These are phyloP conservation scores for Amorpha juglandis DNA, from an alignment of 2,888 invertebrate species.

Conservation along the genomic window DNA sequence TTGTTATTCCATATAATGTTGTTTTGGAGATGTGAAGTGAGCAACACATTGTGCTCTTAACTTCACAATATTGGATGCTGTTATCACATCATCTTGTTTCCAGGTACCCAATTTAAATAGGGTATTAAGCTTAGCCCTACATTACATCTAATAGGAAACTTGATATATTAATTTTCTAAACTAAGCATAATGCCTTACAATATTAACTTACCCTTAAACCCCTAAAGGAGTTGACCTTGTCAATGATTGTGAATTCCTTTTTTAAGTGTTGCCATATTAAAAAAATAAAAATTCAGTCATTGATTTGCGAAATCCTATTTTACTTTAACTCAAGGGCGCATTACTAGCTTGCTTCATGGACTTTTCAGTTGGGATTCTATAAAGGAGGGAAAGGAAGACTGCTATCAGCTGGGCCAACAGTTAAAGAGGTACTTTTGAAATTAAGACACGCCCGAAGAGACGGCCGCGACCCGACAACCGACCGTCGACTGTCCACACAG, in stretches of 20 bases:
- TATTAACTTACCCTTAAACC: slow-evolving; percentile 52
- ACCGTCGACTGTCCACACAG: slow-evolving; percentile 41
- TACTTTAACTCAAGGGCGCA: slow-evolving; percentile 53
- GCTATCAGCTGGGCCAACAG: slow-evolving; percentile 41
- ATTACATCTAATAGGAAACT: background rate
- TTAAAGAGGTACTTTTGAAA: slow-evolving; percentile 79
- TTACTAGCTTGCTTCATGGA: slow-evolving; percentile 80
- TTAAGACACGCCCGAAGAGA: slow-evolving; percentile 60
- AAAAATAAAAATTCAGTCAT: slow-evolving; percentile 39
- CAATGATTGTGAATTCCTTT: slow-evolving; percentile 47
- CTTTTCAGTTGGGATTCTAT: slow-evolving; percentile 79
- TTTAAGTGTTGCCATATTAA: background rate
- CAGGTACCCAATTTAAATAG: slow-evolving; percentile 74
- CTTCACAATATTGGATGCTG: slow-evolving; percentile 62
- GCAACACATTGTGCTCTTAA: slow-evolving; percentile 57
- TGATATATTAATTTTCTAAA: background rate
- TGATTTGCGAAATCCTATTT: slow-evolving; percentile 48
- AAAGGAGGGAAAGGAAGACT: slow-evolving; percentile 54
- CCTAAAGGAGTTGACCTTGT: slow-evolving; percentile 56
- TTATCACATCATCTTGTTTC: slow-evolving; percentile 75
- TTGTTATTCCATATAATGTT: slow-evolving; percentile 50
- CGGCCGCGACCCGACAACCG: slow-evolving; percentile 43
- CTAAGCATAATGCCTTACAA: slow-evolving; percentile 46
- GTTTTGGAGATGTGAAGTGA: slow-evolving; percentile 56
- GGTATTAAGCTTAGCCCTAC: slow-evolving; percentile 59